Base-by-base conservation (phyloP, 2,797 vertebrate genomes). In the Leptoclinus maculatus region DNA sequence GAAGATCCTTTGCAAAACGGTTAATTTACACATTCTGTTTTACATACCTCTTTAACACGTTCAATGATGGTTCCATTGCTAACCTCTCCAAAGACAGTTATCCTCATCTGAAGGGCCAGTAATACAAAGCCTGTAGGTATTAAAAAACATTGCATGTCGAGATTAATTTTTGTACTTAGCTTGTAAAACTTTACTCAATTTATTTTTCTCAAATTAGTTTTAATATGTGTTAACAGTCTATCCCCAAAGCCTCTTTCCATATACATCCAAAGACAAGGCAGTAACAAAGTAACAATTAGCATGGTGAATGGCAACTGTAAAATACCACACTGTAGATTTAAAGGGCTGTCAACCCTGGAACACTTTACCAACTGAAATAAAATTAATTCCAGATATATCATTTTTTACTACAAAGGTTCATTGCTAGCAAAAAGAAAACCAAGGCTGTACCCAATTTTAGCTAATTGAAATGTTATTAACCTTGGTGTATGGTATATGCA, bases 31-130 rank as follows among this genome's bases (percentile, higher is more conserved):
- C 2, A 6, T 21, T 71, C 9, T 36, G 3, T 29, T 53, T 79
- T 14, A 71, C 71, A 53, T 78, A 92, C 91, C 88, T 83, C 7
- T 58, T 73, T 13, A 59, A 89, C 7, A 19, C 47, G 19, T 7
- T 60, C 13, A 49, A 2, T 25, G 10, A 91, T 60, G 11, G 36
- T 79, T 25, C 0, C 41, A 62, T 90, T 85, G 85, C 74, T 91
- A 23, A 89, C 0, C 5, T 53, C 68, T 10, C 66, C 64, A 7
- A 0, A 0, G 2, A 69, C 45, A 1, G 4, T 67, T 23, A 91
- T 11, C 23, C 5, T 83, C 32, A 92, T 41, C 39, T 80, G 39
- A 2, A 93, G 17, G 25, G 17, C 68, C 9, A 82, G 5, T 27
- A 39, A 23, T 12, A 4, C 0, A 5, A 51, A 5, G 2, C 5